Percentiles rank a stretch among this genome's conserved stretches.
Evolutionary conservation across 2,113 vertebrate species (phyloP).

Genomic region (Equus przewalskii): DNA sequence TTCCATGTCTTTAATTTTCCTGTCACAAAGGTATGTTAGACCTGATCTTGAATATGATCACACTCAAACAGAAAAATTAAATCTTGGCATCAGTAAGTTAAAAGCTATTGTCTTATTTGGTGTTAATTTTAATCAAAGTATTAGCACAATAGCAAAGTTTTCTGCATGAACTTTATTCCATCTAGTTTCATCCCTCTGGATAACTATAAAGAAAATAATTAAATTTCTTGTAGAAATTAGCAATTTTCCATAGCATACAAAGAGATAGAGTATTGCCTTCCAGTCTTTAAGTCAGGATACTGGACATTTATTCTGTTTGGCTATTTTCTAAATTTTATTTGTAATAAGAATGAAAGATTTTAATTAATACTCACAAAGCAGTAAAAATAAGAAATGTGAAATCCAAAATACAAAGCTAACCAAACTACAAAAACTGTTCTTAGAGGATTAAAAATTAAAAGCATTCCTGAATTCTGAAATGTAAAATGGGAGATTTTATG

Average conservation of each 20-base stretch:
- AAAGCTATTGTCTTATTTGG: conserved; percentile 75
- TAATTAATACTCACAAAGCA: conserved; percentile 81
- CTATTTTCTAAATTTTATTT: conserved; percentile 81
- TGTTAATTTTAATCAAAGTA: conserved; percentile 85
- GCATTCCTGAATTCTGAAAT: not conserved
- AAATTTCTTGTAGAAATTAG: conserved; percentile 78
- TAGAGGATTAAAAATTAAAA: conserved; percentile 10
- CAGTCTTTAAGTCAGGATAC: conserved; percentile 45
- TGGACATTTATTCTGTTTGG: conserved; percentile 68
- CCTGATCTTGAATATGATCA: conserved; percentile 82
- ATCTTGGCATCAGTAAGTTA: conserved; percentile 81
- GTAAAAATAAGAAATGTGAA: conserved; percentile 43
- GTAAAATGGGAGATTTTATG: conserved; percentile 45
- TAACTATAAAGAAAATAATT: conserved; percentile 80
- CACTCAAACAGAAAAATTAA: conserved; percentile 82
- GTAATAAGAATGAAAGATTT: conserved; percentile 80
- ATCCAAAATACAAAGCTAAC: conserved; percentile 3
- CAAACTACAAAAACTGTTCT: conserved; percentile 5
- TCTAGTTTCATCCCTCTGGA: conserved; percentile 54
- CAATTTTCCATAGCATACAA: conserved; percentile 56
- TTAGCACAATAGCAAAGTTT: conserved; percentile 81
- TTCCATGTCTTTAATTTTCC: conserved; percentile 87
- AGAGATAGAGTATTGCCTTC: not conserved
- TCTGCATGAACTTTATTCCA: conserved; percentile 75
- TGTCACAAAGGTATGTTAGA: conserved; percentile 83